These are phyloP conservation scores for Drosophila pallidifrons DNA, from an alignment of 1,140 invertebrate species.

Conservation along the genomic window DNA sequence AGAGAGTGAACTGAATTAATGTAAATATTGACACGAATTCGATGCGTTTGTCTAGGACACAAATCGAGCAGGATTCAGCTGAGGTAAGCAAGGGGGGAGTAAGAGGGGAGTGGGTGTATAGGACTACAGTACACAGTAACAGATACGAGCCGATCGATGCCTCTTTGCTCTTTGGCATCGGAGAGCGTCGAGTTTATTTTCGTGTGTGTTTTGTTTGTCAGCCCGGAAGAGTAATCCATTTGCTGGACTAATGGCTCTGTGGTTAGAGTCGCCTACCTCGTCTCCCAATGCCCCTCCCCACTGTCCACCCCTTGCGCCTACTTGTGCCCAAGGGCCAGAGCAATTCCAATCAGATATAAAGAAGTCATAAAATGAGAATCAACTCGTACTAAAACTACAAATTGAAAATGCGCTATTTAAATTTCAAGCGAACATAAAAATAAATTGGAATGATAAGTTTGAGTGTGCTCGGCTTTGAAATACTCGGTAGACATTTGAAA, in stretches of 20 bases:
- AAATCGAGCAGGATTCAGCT: conserved; percentile 13
- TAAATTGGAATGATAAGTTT: not conserved
- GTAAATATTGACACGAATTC: conserved; percentile 77
- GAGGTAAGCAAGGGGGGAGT: not conserved
- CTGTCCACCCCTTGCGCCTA: not conserved
- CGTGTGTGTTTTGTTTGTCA: conserved; percentile 42
- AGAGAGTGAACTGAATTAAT: conserved; percentile 64
- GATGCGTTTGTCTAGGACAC: conserved; percentile 57
- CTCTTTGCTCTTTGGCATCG: not conserved
- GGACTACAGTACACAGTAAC: not conserved
- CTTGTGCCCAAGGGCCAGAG: conserved; percentile 4
- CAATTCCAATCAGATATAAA: conserved; percentile 67
- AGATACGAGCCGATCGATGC: not conserved
- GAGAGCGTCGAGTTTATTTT: conserved; percentile 16
- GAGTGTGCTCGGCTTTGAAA: not conserved
- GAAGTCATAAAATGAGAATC: conserved; percentile 10
- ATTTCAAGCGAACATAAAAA: conserved; percentile 8
- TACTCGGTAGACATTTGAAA: not conserved
- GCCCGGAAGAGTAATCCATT: conserved; percentile 49
- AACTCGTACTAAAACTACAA: conserved; percentile 4
- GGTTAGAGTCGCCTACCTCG: conserved; percentile 42
- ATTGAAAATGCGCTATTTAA: conserved; percentile 17
- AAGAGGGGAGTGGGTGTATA: not conserved
- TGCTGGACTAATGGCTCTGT: conserved; percentile 69
- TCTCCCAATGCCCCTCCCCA: conserved; percentile 1